These are phyloP conservation scores for Pseudotriccus pelzelni DNA, from an alignment of 2,797 vertebrate genomes.

Conservation along the genomic window DNA sequence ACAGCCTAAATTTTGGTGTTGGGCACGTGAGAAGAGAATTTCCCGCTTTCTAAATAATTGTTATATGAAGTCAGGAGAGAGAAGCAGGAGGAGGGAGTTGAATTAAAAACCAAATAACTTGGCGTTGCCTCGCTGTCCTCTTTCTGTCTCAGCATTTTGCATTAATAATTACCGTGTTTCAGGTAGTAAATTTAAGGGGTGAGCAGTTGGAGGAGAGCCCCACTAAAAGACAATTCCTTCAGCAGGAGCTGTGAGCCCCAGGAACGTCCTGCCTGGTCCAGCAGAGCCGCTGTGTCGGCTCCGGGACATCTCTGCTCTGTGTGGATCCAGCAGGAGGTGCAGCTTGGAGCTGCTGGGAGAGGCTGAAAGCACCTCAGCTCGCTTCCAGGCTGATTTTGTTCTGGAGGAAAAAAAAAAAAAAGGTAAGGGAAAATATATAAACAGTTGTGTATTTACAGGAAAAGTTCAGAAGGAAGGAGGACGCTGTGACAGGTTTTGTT, in stretches of 20 bases:
- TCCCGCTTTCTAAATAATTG: neutral
- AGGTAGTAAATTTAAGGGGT: neutral
- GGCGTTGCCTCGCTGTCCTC: neutral
- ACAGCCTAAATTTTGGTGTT: neutral
- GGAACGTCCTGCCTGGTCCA: neutral
- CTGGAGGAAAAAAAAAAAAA: neutral
- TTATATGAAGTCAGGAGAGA: neutral
- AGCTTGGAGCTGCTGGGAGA: neutral
- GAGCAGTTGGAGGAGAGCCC: neutral
- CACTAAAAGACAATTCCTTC: neutral
- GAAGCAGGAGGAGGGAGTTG: neutral
- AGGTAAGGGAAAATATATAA: neutral
- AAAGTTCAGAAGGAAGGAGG: neutral
- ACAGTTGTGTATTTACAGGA: neutral
- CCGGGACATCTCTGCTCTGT: neutral
- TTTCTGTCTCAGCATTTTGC: neutral
- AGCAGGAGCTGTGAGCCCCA: neutral
- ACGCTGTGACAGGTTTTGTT: neutral
- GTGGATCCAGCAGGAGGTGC: neutral
- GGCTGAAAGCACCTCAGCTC: neutral
- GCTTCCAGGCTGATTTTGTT: neutral
- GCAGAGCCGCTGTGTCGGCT: accelerated
- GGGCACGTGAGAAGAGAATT: neutral
- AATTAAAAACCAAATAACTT: neutral
- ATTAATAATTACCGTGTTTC: neutral